phyloP scores from a whole-genome alignment of 1,140 invertebrate genomes.

The Scaptomyza graminum region DNA sequence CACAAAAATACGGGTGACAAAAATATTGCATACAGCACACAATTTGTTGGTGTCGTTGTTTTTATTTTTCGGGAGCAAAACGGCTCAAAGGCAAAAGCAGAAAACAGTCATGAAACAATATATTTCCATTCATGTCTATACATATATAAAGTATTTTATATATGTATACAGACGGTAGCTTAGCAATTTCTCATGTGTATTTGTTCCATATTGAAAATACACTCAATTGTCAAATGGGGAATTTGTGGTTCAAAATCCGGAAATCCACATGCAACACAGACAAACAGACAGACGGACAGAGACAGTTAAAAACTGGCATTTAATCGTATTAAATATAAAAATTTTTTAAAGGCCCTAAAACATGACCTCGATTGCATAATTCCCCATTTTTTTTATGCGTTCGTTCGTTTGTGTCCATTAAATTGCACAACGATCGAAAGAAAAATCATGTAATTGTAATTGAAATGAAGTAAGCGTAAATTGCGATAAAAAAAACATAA shows the following conservation, averaged over 20 bases:
- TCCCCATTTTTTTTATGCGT: constrained; percentile 42
- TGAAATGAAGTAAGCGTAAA: constrained; percentile 80
- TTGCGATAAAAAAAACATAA: constrained; percentile 59
- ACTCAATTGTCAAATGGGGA: constrained; percentile 7
- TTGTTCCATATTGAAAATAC: neutral
- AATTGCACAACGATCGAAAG: constrained; percentile 57
- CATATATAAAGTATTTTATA: constrained; percentile 14
- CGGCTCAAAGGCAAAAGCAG: constrained; percentile 50
- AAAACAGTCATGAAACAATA: constrained; percentile 54
- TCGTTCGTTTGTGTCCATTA: constrained; percentile 39
- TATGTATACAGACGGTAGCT: constrained; percentile 13
- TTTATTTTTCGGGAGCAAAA: constrained; percentile 9
- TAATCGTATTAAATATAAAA: constrained; percentile 7
- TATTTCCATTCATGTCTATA: constrained; percentile 37
- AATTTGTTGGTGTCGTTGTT: constrained; percentile 13
- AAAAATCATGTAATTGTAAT: constrained; percentile 79
- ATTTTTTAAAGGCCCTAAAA: constrained; percentile 10
- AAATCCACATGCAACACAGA: neutral
- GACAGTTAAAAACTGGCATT: neutral
- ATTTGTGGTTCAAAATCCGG: neutral
- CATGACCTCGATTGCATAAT: constrained; percentile 61
- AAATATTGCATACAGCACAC: constrained; percentile 65
- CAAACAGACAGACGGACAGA: too few species aligned
- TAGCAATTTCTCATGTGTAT: neutral
- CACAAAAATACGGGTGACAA: constrained; percentile 51